Evolutionary conservation across 2,113 vertebrate genomes (phyloP), one percentile per base, ranked within the genome.

Genomic region (Sigmodon hispidus): DNA sequence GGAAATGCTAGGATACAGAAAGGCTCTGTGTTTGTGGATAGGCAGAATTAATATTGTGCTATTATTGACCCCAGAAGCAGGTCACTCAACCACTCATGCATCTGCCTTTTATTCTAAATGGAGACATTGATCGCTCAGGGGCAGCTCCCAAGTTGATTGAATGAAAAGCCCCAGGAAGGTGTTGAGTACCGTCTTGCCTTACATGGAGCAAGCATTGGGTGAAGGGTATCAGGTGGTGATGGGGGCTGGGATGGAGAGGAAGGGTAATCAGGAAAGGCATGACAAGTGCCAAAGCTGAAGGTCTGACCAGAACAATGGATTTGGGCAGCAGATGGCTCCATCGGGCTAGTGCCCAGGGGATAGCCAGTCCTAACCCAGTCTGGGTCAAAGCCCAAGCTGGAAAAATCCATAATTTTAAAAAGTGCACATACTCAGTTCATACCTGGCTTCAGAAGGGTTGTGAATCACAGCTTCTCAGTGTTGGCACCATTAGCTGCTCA

Each of bases 161-260:
- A 17, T 43, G 34, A 31, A 59, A 59, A 75, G 24, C 36, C 5
- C 7, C 10, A 1, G 61, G 50, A 2, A 31, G 36, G 26, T 13
- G 9, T 13, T 1, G 2, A 59, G 26, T 7, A 1, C 24, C 57
- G 43, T 52, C 0, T 7, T 50, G 36, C 40, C 29, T 9, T 36
- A 69, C 36, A 13, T 61, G 17, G 48, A 50, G 63, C 0, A 6
- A 59, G 22, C 1, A 1, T 8, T 15, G 59, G 26, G 29, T 36
- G 7, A 8, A 63, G 75, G 48, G 45, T 7, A 0, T 17, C 2
- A 1, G 40, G 29, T 5, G 61, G 9, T 3, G 6, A 24, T 4
- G 50, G 17, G 15, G 50, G 4, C 16, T 7, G 36, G 17, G 19
- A 0, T 1, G 7, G 43, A 11, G 7, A 75, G 22, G 24, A 63